Evolutionary conservation across 2,113 vertebrate genomes (phyloP).

Genomic region (Tachuris rubrigastra): DNA sequence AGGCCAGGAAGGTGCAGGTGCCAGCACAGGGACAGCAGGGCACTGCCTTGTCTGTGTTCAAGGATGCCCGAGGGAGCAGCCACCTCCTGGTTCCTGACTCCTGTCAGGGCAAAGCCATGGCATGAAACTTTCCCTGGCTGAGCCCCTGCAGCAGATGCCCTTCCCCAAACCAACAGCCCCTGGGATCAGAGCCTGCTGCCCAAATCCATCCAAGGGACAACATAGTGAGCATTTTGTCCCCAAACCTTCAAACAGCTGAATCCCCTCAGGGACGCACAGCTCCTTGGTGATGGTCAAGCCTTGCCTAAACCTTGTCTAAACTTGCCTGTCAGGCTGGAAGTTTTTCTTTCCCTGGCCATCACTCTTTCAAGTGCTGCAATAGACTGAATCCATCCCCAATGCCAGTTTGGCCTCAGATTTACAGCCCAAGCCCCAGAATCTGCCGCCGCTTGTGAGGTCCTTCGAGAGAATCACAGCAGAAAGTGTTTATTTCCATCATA

Average conservation of each 20-base stretch:
- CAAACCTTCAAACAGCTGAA: background rate
- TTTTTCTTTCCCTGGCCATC: background rate
- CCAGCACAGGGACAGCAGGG: background rate
- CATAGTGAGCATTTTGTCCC: background rate
- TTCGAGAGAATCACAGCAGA: conserved; percentile 28
- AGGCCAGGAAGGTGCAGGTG: background rate
- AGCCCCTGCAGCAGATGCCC: background rate
- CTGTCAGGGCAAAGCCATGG: background rate
- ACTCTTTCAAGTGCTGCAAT: background rate
- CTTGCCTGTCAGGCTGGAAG: background rate
- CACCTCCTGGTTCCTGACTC: background rate
- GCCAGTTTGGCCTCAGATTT: conserved; percentile 57
- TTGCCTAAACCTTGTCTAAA: background rate
- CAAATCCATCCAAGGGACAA: background rate
- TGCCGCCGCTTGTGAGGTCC: background rate
- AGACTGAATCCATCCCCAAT: background rate
- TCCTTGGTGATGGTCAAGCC: background rate
- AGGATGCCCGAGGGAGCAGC: background rate
- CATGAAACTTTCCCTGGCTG: background rate
- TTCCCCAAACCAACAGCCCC: background rate
- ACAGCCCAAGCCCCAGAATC: conserved; percentile 13
- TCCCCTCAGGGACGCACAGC: accelerated
- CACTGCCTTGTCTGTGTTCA: background rate
- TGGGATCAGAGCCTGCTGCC: background rate
- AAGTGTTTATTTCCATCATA: conserved; percentile 69